Evolutionary conservation across 2,888 invertebrate genomes (phyloP).

Genomic region (Vandiemenella viatica): DNA sequence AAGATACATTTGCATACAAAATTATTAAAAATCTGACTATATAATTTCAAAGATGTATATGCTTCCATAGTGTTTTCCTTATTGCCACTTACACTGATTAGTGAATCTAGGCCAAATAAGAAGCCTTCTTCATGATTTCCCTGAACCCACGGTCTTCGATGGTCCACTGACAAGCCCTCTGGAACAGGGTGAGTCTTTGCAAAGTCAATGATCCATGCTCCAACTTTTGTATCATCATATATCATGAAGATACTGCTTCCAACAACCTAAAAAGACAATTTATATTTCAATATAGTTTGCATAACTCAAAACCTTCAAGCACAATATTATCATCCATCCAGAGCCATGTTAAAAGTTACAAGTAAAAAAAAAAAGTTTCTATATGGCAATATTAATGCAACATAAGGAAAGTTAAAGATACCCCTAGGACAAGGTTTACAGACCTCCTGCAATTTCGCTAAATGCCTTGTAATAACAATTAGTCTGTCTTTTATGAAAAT

Average conservation of each 20-base stretch:
- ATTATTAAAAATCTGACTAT: too few relatives aligned
- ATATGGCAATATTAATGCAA: too few relatives aligned
- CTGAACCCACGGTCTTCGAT: conserved; percentile 68
- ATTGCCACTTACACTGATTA: conserved; percentile 61
- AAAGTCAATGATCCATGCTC: conserved; percentile 85
- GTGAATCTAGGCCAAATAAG: conserved; percentile 78
- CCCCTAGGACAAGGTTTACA: neutral
- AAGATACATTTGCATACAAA: too few relatives aligned
- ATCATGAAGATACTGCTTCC: conserved; percentile 89
- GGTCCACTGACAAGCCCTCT: conserved; percentile 51
- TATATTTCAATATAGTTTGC: conserved; percentile 7
- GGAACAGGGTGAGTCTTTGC: conserved; percentile 77
- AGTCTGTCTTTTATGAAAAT: too few relatives aligned
- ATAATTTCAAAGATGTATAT: too few relatives aligned
- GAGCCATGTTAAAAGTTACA: neutral
- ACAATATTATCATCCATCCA: neutral
- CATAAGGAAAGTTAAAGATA: neutral
- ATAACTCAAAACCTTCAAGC: neutral
- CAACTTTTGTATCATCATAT: conserved; percentile 74
- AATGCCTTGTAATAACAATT: too few relatives aligned
- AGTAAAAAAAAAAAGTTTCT: conserved; percentile 3
- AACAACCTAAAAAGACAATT: conserved; percentile 41
- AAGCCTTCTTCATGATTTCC: conserved; percentile 98
- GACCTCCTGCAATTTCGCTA: neutral
- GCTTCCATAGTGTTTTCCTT: too few relatives aligned